Conservation (phyloP, 2,113 vertebrate species). For the Apteryx owenii region DNA sequence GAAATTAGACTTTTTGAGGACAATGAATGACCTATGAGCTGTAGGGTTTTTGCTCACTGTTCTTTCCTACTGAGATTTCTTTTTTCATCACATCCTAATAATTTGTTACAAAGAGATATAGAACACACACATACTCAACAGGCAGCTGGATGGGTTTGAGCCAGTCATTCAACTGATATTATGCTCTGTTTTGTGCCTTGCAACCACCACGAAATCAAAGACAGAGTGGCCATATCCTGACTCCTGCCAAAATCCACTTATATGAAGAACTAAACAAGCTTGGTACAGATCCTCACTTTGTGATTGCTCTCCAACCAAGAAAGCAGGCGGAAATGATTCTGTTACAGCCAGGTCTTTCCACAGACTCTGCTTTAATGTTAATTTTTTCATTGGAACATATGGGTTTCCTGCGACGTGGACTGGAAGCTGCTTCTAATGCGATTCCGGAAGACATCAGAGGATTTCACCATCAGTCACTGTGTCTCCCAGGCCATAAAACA, state of each 20-base stretch:
- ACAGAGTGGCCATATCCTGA: background rate
- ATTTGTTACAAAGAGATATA: background rate
- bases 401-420: background rate
- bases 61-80: background rate
- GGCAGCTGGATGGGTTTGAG: background rate
- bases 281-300: background rate
- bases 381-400: slow-evolving; percentile 43
- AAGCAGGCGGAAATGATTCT: slow-evolving; percentile 11
- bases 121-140: background rate
- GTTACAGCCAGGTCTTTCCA: slow-evolving; percentile 46
- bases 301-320: slow-evolving; percentile 7
- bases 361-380: slow-evolving; percentile 23
- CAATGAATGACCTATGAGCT: background rate
- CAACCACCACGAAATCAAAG: background rate
- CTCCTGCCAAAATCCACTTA: background rate
- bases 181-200: background rate
- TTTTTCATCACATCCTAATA: background rate
- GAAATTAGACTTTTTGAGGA: background rate
- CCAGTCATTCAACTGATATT: background rate
- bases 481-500: background rate
- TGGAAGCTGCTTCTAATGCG: background rate
- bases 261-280: background rate
- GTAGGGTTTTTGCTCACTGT: background rate
- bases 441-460: background rate
- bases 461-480: background rate